Percentiles rank a stretch among this genome's conserved stretches.
Evolutionary conservation across 2,113 vertebrate species (phyloP).

Genomic region (sheep (Ovis aries)): DNA sequence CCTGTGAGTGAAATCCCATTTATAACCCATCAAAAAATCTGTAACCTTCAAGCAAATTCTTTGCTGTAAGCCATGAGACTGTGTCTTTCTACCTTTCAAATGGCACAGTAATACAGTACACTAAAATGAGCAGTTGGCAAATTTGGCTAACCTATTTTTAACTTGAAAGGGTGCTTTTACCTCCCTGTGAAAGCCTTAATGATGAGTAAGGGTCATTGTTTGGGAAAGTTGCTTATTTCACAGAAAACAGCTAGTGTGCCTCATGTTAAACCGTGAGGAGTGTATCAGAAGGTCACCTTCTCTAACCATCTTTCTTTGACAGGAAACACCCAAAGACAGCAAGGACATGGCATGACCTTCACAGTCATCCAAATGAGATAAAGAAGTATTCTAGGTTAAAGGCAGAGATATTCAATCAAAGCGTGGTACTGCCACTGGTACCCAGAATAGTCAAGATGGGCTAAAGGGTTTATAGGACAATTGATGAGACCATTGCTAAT

Average conservation of each 20-base stretch:
- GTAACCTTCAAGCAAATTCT: neutral
- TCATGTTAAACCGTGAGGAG: neutral
- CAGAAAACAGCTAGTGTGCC: slow-evolving; percentile 1
- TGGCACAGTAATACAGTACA: neutral
- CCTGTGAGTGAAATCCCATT: slow-evolving; percentile 5
- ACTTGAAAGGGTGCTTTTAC: neutral
- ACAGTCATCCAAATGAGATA: neutral
- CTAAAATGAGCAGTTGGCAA: neutral
- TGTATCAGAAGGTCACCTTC: slow-evolving; percentile 17
- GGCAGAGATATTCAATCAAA: neutral
- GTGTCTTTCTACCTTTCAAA: neutral
- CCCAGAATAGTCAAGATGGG: neutral
- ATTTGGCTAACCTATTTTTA: slow-evolving; percentile 9
- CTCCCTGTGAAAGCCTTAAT: neutral
- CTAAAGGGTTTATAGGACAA: neutral
- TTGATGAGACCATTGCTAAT: neutral
- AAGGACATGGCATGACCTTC: neutral
- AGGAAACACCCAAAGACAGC: neutral
- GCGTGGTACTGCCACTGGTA: accelerated
- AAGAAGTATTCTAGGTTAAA: neutral
- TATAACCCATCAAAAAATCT: neutral
- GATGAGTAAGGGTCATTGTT: neutral
- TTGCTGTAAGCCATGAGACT: neutral
- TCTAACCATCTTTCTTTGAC: neutral
- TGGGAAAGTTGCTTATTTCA: slow-evolving; percentile 11